phyloP scores from a whole-genome alignment of 2,797 vertebrate species.

The Danionella dracula region DNA sequence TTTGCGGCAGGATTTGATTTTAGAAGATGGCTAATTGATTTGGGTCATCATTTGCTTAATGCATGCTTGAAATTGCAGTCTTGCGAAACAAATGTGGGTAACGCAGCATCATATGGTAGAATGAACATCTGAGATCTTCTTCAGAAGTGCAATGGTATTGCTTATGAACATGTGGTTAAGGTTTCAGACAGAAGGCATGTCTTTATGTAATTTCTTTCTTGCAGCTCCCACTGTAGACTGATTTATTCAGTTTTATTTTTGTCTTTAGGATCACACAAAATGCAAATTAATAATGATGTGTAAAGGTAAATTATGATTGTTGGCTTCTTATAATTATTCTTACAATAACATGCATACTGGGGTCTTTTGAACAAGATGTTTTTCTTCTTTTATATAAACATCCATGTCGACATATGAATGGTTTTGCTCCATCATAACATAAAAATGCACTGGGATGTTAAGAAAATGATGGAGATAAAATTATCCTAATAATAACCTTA shows the following conservation, averaged over 20 bases:
- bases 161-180: neutral
- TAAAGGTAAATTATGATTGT: conserved; percentile 4
- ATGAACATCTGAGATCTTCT: conserved; percentile 23
- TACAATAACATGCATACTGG: no score
- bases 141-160: neutral
- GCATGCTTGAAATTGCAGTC: conserved; percentile 29
- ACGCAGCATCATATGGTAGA: conserved; percentile 30
- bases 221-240: neutral
- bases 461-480: no score
- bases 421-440: no score
- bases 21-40: conserved; percentile 15
- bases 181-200: neutral
- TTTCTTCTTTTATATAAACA: no score
- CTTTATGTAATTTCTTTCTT: neutral
- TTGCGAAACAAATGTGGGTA: conserved; percentile 25
- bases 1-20: neutral
- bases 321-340: no score
- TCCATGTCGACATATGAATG: no score
- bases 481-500: no score
- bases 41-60: conserved; percentile 20
- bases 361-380: no score
- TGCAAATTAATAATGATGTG: neutral
- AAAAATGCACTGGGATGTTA: no score
- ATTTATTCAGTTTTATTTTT: neutral
- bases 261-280: neutral